These are phyloP conservation scores for Pedetes capensis DNA, from an alignment of 2,113 vertebrate species.

Conservation along the genomic window DNA sequence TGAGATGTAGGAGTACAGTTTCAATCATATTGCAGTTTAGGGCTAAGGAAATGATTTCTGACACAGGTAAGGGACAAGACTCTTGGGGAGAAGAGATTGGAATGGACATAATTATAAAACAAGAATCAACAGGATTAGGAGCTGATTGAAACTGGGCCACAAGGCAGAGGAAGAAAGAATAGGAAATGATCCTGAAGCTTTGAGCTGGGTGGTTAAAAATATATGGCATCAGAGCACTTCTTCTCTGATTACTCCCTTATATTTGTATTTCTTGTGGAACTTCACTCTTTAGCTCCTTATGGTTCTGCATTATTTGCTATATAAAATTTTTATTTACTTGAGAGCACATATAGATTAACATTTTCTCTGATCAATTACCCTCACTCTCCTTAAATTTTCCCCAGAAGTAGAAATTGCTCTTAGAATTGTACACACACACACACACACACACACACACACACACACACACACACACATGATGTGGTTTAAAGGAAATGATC, in stretches of 20 bases:
- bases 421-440: not conserved
- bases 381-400: not conserved
- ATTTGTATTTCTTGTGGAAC: not conserved
- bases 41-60: constrained; percentile 8
- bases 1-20: not conserved
- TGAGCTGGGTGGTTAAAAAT: not conserved
- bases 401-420: not conserved
- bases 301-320: not conserved
- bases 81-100: not conserved
- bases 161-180: constrained; percentile 5
- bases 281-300: not conserved
- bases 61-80: not conserved
- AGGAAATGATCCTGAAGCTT: not conserved
- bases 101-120: not conserved
- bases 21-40: constrained; percentile 1
- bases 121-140: not conserved
- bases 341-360: constrained; percentile 18
- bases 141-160: constrained; percentile 23
- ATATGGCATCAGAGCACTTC: not conserved
- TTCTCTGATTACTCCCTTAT: not conserved
- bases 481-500: constrained; percentile 27
- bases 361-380: not conserved
- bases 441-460: not conserved
- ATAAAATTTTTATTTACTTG: constrained; percentile 1
- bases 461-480: not conserved